phyloP scores from a whole-genome alignment of 2,797 vertebrate genomes.

The Sarcoramphus papa region DNA sequence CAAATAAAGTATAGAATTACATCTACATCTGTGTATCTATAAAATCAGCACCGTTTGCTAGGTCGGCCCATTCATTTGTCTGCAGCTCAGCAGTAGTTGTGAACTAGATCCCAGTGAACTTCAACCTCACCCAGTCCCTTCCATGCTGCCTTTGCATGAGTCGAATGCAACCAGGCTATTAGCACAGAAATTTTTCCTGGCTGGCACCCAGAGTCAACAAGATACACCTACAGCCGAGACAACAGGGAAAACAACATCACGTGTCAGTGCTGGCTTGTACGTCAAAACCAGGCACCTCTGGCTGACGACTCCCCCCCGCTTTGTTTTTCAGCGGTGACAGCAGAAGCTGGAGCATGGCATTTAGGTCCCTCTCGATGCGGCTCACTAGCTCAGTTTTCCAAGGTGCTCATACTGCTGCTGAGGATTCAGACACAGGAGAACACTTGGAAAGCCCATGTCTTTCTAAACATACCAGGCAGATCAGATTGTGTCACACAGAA shows the following conservation, averaged over 20 bases:
- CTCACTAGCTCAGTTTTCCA: accelerated
- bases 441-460: not conserved
- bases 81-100: not conserved
- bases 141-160: not conserved
- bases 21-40: accelerated
- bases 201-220: conserved; percentile 52
- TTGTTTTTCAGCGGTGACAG: not conserved
- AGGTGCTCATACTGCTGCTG: not conserved
- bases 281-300: not conserved
- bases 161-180: not conserved
- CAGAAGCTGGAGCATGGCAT: not conserved
- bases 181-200: conserved; percentile 27
- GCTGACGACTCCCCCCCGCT: not conserved
- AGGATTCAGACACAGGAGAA: not conserved
- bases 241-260: conserved; percentile 57
- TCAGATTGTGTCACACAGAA: not conserved
- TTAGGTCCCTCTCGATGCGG: accelerated
- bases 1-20: not conserved
- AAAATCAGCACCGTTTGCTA: not conserved
- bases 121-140: not conserved
- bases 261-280: not conserved
- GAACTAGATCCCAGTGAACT: conserved; percentile 43
- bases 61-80: not conserved
- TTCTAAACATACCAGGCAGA: not conserved
- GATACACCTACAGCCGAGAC: conserved; percentile 53